A percentile compares a stretch with the other conserved stretches of the same genome.
Evolutionary conservation across 35 echinoderm and acorn worm genomes (phyloP).

Genomic region (Nesometra sesokonis): DNA sequence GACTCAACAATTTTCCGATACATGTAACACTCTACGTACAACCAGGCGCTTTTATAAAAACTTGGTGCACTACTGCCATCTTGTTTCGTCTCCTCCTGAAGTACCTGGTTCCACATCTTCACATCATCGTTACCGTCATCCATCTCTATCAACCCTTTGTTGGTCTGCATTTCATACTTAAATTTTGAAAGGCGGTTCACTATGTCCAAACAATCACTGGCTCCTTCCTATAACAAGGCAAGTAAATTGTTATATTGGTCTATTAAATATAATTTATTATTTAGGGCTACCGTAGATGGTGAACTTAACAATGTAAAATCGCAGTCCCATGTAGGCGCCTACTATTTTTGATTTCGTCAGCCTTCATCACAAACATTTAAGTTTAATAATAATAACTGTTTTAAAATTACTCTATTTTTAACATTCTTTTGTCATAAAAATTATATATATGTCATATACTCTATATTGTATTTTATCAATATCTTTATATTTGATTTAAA

Average conservation of each 20-base stretch:
- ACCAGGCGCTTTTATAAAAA: slow-evolving; percentile 65
- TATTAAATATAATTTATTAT: not conserved
- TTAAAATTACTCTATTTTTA: no score
- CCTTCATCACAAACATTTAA: no score
- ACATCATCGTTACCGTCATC: slow-evolving; percentile 29
- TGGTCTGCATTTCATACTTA: slow-evolving; percentile 65
- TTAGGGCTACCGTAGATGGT: not conserved
- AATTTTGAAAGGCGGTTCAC: slow-evolving; percentile 54
- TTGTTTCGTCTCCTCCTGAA: slow-evolving; percentile 50
- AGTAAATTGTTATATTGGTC: not conserved
- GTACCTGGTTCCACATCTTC: slow-evolving; percentile 54
- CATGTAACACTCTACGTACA: slow-evolving; percentile 81
- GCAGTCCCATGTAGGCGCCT: no score
- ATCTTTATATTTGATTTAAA: no score
- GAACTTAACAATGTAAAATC: no score
- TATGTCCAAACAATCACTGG: slow-evolving; percentile 61
- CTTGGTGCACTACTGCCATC: slow-evolving; percentile 34
- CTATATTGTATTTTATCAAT: no score
- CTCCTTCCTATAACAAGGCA: slow-evolving; percentile 38
- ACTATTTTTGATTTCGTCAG: no score
- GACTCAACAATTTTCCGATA: slow-evolving; percentile 65
- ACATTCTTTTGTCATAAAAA: no score
- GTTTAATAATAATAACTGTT: no score
- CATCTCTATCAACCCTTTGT: slow-evolving; percentile 52
- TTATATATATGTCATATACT: no score